Evolutionary conservation across 2,797 vertebrate species (phyloP), one percentile per base, ranked within the genome.

Genomic region (Buceros bicornis): DNA sequence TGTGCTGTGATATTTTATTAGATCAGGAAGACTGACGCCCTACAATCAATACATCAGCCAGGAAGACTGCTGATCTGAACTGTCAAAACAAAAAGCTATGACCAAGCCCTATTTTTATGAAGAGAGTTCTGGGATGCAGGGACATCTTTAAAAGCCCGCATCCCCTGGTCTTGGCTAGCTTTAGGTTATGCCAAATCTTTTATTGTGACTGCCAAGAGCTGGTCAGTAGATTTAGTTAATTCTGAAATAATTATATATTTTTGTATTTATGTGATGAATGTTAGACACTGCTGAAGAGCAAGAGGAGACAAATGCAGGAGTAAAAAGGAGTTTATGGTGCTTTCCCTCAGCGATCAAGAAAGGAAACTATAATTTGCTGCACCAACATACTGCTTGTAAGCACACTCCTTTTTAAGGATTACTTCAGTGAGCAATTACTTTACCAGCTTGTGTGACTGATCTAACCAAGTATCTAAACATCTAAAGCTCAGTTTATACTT

Each of bases 41-140:
- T 95, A 84, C 87, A 97, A 97, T 97, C 96, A 95, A 97, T 97
- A 78, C 61, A 97, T 97, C 95, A 97, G 90, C 64, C 18, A 65
- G 66, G 74, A 97, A 97, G 95, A 94, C 77, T 96, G 96, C 88
- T 97, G 89, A 96, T 96, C 86, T 81, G 89, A 96, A 95, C 93
- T 91, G 94, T 97, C 97, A 96, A 96, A 98, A 97, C 90, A 93
- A 83, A 94, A 97, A 94, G 65, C 89, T 92, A 40, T 67, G 93
- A 93, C 77, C 29, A 65, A 90, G 70, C 28, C 62, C 71, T 96
- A 47, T 93, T 95, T 95, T 95, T 95, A 91, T 76, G 67, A 83
- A 82, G 79, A 87, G 40, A 82, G 70, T 93, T 82, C 84, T 87
- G 57, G 71, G 71, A 74, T 45, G 28, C 33, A 87, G 58, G 50